Evolutionary conservation across 2,888 invertebrate species (phyloP), one percentile per base, ranked within the genome.

Genomic region (Oscheius sp.): DNA sequence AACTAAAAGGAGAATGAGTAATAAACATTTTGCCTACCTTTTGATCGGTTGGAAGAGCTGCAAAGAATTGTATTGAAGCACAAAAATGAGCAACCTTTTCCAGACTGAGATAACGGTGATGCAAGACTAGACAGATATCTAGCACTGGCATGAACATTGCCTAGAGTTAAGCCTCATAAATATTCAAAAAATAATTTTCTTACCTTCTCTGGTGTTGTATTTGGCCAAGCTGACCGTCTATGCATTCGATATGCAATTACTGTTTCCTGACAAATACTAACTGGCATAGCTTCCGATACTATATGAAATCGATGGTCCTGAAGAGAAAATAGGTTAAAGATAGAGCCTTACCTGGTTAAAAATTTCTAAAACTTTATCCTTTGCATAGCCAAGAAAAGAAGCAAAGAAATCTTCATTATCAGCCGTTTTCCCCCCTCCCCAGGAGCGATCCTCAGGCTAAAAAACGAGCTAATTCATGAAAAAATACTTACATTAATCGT

Each of bases 41-140:
- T 27, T 77, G 77, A 66, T 75, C 72, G 42, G 70, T 72, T 15
- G 77, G 77, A 2, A 77, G 53, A 23, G 71, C 65, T 2, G 73
- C 73, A 69, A 77, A 77, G 17, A 57, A 48, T 57, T 69, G 50
- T n/a, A 77, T 71, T 20, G 74, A 75, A 70, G 71, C 74, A 48
- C 77, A 77, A 48, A 77, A 77, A n/a, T 72, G 34, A 0, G 77
- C 77, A 23, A 75, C 71, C 25, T 71, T 65, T 55, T 73, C 74
- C n/a, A 77, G 69, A 55, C 73, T 74, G 17, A 75, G 71, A 39
- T 71, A 74, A 17, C 73, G 72, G 46, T 73, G 68, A 15, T 72
- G 65, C 65, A 76, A 70, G 53, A 76, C 71, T 25, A 66, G 34
- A 39, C 71, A 71, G 65, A 76, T 74, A 27, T 76, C 76, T 1